Percentiles rank a stretch among this genome's conserved stretches.
Conservation (phyloP, 2,113 vertebrate genomes). For the Pristiophorus japonicus region DNA sequence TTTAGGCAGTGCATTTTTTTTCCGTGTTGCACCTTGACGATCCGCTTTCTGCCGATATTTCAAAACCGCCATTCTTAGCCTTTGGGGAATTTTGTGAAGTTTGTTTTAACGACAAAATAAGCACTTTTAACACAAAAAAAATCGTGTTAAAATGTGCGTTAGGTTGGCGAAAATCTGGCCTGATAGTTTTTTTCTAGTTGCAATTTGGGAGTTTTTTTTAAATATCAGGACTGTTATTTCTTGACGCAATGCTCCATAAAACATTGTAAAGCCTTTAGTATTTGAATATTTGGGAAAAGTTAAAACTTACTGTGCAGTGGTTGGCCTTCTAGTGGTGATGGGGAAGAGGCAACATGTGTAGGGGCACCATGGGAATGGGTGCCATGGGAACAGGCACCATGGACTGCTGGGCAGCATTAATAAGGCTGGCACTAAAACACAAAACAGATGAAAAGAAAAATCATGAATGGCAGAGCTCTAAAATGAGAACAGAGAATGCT, state of each 20-base stretch:
- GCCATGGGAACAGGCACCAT: not conserved
- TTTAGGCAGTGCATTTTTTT: too few species aligned
- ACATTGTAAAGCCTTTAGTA: not conserved
- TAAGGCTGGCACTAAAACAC: not conserved
- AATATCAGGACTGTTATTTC: not conserved
- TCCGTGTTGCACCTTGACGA: too few species aligned
- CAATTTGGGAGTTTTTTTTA: not conserved
- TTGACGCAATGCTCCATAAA: not conserved
- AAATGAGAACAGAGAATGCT: not conserved
- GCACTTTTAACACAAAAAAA: too few species aligned
- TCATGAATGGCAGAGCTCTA: not conserved
- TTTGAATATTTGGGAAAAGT: not conserved
- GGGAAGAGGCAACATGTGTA: not conserved
- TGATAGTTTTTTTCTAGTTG: not conserved
- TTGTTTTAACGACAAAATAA: too few species aligned
- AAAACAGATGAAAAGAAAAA: not conserved
- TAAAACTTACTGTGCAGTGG: not conserved
- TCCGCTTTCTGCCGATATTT: too few species aligned
- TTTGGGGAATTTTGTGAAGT: too few species aligned
- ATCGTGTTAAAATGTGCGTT: too few species aligned
- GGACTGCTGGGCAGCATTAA: not conserved
- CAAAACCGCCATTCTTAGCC: too few species aligned
- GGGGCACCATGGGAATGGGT: not conserved
- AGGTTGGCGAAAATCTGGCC: too few species aligned
- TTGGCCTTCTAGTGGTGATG: not conserved